Base-by-base conservation (phyloP, 2,113 vertebrate genomes). In the Pygoscelis adeliae region DNA sequence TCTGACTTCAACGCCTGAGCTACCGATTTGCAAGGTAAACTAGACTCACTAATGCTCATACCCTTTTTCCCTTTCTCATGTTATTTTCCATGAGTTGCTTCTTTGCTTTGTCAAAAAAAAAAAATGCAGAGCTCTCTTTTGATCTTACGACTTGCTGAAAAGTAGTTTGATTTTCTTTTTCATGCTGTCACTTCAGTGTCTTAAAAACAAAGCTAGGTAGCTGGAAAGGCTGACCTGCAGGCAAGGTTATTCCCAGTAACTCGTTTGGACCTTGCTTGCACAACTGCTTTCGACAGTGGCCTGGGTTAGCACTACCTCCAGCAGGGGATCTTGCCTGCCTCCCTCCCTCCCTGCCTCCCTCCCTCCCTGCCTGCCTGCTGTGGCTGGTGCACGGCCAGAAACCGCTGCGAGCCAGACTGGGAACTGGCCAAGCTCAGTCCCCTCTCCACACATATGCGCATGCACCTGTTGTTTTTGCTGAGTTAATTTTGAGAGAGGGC, bases 401-500 rank as follows among this genome's bases (percentile, higher is more conserved):
- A 46, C n/a, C 29, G 5, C 21, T 0, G 14, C 6, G 30, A 87
- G 65, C 72, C 87, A 61, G 71, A 34, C 6, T 0, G 22, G 34
- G 81, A 62, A 2, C 56, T 52, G 50, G 27, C 32, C 9, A 11
- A 81, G 77, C 61, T 55, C 82, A 4, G 15, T 63, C 14, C 12
- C 20, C 5, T 18, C 50, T 81, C 32, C 22, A 9, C 17, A 18
- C 56, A 20, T 22, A 21, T 23, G 29, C 6, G 5, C 21, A 53
- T 0, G 4, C 92, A 94, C 80, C 86, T 95, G 87, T 83, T 93
- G 77, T 81, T 95, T 93, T 87, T 89, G 53, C 53, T 2, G 62
- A 32, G 87, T 80, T 93, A 49, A 77, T 90, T 91, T 49, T 56
- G 90, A 73, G 78, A 63, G 81, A 61, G 52, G 23, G 16, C 65